These are phyloP conservation scores for Drosophila parthenogenetica DNA, from an alignment of 2,888 invertebrate species.

Conservation along the genomic window DNA sequence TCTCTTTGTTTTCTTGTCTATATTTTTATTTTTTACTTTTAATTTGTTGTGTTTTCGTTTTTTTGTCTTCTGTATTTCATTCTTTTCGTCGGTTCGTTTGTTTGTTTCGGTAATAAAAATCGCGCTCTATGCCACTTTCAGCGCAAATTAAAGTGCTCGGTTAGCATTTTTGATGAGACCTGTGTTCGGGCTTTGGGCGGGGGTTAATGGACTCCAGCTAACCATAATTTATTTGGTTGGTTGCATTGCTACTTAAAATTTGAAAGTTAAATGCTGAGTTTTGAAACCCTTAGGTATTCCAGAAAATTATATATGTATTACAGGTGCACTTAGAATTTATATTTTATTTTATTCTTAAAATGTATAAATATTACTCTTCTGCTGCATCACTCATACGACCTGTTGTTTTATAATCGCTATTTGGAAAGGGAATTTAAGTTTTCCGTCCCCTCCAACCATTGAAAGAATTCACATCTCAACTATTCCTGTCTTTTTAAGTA, in stretches of 20 bases:
- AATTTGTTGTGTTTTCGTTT: constrained; percentile 20
- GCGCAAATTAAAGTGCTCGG: constrained; percentile 47
- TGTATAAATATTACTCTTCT: too few species aligned
- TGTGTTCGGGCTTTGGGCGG: constrained; percentile 13
- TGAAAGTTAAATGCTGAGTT: too few species aligned
- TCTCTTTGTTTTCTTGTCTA: constrained; percentile 24
- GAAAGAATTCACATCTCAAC: too few species aligned
- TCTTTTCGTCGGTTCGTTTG: constrained; percentile 28
- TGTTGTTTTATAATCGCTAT: too few species aligned
- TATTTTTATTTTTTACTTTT: constrained; percentile 37
- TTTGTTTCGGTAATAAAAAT: constrained; percentile 34
- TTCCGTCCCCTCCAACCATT: too few species aligned
- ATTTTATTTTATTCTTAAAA: too few species aligned
- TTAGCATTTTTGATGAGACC: constrained; percentile 29
- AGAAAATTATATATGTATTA: too few species aligned
- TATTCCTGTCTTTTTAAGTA: too few species aligned
- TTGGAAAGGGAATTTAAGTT: too few species aligned
- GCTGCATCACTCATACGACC: too few species aligned
- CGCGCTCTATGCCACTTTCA: constrained; percentile 33
- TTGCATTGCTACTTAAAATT: background rate
- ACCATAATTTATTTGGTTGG: constrained; percentile 35
- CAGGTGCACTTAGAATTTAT: too few species aligned
- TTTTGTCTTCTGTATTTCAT: constrained; percentile 11
- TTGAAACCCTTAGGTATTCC: too few species aligned
- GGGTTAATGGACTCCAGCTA: constrained; percentile 31